A percentile compares a stretch with the other conserved stretches of the same genome.
Conservation (phyloP, 1,140 invertebrate genomes). For the Charaxes varanes region DNA sequence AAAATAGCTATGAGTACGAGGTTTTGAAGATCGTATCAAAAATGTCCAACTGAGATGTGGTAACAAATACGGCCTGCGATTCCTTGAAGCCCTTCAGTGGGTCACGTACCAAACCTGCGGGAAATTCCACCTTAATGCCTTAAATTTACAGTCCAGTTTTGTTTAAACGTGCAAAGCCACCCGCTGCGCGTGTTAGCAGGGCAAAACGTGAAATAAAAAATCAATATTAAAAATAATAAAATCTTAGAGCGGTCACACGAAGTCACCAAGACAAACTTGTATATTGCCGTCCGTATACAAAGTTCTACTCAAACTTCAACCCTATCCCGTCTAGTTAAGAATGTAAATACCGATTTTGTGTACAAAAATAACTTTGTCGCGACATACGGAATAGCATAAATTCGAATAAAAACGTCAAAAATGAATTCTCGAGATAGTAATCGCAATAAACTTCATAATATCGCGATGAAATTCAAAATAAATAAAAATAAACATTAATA, state of each 20-base stretch:
- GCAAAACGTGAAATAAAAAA: slow-evolving; percentile 65
- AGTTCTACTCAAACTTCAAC: slow-evolving; percentile 9
- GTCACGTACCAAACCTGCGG: slow-evolving; percentile 8
- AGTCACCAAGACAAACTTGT: slow-evolving; percentile 29
- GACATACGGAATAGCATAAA: slow-evolving; percentile 51
- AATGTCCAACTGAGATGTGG: slow-evolving; percentile 39
- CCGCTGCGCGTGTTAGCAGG: slow-evolving; percentile 64
- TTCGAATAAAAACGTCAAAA: slow-evolving; percentile 71
- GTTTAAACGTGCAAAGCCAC: slow-evolving; percentile 22
- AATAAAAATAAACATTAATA: slow-evolving; percentile 57
- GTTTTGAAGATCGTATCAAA: slow-evolving; percentile 44
- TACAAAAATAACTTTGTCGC: not conserved
- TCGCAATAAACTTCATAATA: slow-evolving; percentile 68
- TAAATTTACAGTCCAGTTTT: slow-evolving; percentile 28
- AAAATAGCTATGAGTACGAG: slow-evolving; percentile 29
- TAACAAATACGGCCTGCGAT: slow-evolving; percentile 47
- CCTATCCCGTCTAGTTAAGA: slow-evolving; percentile 5
- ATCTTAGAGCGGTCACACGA: slow-evolving; percentile 65
- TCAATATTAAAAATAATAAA: slow-evolving; percentile 71
- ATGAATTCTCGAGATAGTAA: slow-evolving; percentile 68
- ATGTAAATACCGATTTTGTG: not conserved
- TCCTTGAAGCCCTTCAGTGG: slow-evolving; percentile 46
- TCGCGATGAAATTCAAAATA: slow-evolving; percentile 65
- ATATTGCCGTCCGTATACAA: slow-evolving; percentile 11
- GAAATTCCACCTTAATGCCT: slow-evolving; percentile 22